Evolutionary conservation across 2,113 vertebrate species (phyloP), one percentile per base, ranked within the genome.

Genomic region (Gallinago jamesoni): DNA sequence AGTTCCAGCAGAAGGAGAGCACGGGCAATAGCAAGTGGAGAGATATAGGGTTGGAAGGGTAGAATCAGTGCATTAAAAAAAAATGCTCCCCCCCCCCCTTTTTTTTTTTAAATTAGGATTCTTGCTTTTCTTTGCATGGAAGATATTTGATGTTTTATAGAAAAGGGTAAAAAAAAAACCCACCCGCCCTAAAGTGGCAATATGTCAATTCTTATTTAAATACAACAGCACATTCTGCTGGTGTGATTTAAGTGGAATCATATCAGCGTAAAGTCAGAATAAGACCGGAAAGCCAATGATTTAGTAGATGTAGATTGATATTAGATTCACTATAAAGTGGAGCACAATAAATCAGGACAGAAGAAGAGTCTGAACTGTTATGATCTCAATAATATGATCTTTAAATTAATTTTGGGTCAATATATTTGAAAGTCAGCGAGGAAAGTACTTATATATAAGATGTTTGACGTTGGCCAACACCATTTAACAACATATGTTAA

Each of bases 151-250:
- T 10, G 6, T 53, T 55, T 41, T 70, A 24, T 50, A 50, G 23
- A 50, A 50, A 13, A 50, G 22, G 22, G 48, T 48, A 62, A 45
- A 37, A 30, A 28, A 30, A 45, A 67, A 12, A 14, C 1, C 12
- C 15, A 1, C 6, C 25, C 2, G 21, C 6, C 25, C 2, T 24
- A 22, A 21, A 1, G 10, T 39, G 25, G 1, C 4, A 53, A 7
- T 50, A 45, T 56, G 8, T 2, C 4, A 23, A 27, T 76, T 64
- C 48, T 64, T 83, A 31, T 30, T 69, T 69, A 76, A 86, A 73
- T 83, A 28, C 14, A 73, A 23, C 8, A 76, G 7, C 8, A 14
- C 10, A 47, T 76, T 47, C 31, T 83, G 31, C 41, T 56, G 14
- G 0, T 50, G 4, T 70, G 37, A 50, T 45, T 67, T 55, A 48